A percentile compares a stretch with the other conserved stretches of the same genome.
Evolutionary conservation across 2,888 invertebrate species (phyloP).

Genomic region (Diadegma fenestrale): DNA sequence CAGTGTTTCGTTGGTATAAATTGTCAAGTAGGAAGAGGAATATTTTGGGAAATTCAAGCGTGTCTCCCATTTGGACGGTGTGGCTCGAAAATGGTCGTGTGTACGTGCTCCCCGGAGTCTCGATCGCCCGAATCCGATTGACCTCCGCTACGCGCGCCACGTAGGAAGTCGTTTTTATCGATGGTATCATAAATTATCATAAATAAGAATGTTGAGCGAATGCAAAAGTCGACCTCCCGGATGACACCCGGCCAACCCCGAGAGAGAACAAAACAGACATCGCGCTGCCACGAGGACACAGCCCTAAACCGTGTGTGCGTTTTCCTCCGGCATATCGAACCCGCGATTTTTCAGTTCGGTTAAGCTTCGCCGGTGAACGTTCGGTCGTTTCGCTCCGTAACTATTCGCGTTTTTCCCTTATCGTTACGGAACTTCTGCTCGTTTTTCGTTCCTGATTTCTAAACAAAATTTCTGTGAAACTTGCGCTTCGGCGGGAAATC

Average conservation of each 20-base stretch:
- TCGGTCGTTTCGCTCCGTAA: conserved; percentile 46
- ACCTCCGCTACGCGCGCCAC: conserved; percentile 65
- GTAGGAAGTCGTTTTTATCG: conserved; percentile 70
- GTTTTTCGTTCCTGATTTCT: background rate
- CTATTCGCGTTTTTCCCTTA: conserved; percentile 38
- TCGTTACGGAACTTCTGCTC: background rate
- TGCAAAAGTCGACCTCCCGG: conserved; percentile 84
- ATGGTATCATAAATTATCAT: conserved; percentile 82
- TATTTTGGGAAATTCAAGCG: background rate
- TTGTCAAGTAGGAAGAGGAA: background rate
- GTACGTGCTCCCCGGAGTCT: conserved; percentile 31
- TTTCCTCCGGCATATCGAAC: conserved; percentile 25
- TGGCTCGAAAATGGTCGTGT: background rate
- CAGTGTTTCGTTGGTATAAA: background rate
- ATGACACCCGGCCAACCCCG: conserved; percentile 72
- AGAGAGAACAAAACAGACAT: conserved; percentile 2
- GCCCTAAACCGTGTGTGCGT: conserved; percentile 34
- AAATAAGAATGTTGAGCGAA: conserved; percentile 80
- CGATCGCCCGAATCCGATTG: conserved; percentile 71
- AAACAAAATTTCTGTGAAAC: too few relatives aligned
- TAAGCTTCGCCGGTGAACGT: conserved; percentile 58
- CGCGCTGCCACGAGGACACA: conserved; percentile 26
- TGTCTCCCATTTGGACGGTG: conserved; percentile 1
- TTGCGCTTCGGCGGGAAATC: background rate
- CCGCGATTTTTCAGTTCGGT: conserved; percentile 58